Percentiles rank a stretch among this genome's conserved stretches.
phyloP scores from a whole-genome alignment of 2,113 vertebrate genomes.

The Hydropotes inermis region DNA sequence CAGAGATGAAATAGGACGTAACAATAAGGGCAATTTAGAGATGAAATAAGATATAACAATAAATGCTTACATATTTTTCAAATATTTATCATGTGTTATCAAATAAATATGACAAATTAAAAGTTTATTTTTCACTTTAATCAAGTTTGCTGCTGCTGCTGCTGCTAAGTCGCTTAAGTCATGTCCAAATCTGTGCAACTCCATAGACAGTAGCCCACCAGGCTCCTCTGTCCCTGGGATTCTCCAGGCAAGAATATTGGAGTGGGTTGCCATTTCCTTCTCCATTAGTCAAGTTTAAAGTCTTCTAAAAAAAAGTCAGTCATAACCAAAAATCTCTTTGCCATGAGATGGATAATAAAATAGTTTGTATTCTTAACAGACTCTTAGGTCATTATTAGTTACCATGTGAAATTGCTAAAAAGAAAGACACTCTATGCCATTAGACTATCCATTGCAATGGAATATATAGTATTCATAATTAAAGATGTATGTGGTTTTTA shows the following conservation, averaged over 20 bases:
- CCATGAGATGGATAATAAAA: not conserved
- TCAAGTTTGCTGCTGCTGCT: not conserved
- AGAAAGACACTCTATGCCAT: not conserved
- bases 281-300: not conserved
- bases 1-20: not conserved
- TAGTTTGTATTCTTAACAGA: not conserved
- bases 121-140: not conserved
- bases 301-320: not conserved
- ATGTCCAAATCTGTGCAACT: too few relatives aligned
- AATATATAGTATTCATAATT: not conserved
- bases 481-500: not conserved
- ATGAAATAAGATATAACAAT: not conserved
- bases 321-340: not conserved
- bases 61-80: not conserved
- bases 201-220: too few relatives aligned
- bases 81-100: not conserved
- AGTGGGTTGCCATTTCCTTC: too few relatives aligned
- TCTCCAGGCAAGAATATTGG: too few relatives aligned
- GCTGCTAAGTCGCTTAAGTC: too few relatives aligned
- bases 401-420: not conserved
- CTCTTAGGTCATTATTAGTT: not conserved
- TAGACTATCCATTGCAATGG: not conserved
- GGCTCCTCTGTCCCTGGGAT: too few relatives aligned
- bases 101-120: not conserved
- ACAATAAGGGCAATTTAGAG: not conserved